Base-by-base conservation (phyloP, 2,113 vertebrate genomes). In the Dromas ardeola region DNA sequence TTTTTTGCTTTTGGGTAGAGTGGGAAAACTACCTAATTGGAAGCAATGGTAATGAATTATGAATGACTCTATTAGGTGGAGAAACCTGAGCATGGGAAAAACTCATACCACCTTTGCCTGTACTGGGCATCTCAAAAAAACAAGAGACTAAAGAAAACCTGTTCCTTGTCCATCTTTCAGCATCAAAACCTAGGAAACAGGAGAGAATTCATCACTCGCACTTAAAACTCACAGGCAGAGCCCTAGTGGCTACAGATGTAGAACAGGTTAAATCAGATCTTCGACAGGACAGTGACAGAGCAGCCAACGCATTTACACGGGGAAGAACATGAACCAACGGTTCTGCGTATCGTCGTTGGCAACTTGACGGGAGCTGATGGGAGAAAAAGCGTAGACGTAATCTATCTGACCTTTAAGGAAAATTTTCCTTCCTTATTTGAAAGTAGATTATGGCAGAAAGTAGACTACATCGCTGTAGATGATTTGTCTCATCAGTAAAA, bases 301-400 rank as follows among this genome's bases (percentile, higher is more conserved):
- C n/a, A 59, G 55, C 19, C 20, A 15, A n/a, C 0, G 1, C 9
- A 1, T 45, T 22, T 42, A 23, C 27, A 22, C 0, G 1, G n/a
- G 47, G 58, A n/a, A 38, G 73, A 81, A 69, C 22, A 38, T 0
- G 18, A 36, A 36, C 8, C 49, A 66, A 10, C 22, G 30, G 10
- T 50, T 84, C 56, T 38, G 53, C 1, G 0, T 13, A 10, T 27
- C 17, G 26, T 27, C 12, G 2, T 32, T 3, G 2, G 40, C 15
- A 70, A 69, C 13, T 2, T n/a, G 56, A 43, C 18, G 22, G 52
- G 56, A 90, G n/a, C 26, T 55, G 50, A 30, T 38, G 43, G 47
- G 25, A 92, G 61, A 59, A 81, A 78, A 96, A 81, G 9, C 9
- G 6, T 36, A 17, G 4, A 1, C 13, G 38, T 49, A 20, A 47